These are phyloP conservation scores for Ictidomys tridecemlineatus DNA, from an alignment of 2,113 vertebrate species.

Conservation along the genomic window DNA sequence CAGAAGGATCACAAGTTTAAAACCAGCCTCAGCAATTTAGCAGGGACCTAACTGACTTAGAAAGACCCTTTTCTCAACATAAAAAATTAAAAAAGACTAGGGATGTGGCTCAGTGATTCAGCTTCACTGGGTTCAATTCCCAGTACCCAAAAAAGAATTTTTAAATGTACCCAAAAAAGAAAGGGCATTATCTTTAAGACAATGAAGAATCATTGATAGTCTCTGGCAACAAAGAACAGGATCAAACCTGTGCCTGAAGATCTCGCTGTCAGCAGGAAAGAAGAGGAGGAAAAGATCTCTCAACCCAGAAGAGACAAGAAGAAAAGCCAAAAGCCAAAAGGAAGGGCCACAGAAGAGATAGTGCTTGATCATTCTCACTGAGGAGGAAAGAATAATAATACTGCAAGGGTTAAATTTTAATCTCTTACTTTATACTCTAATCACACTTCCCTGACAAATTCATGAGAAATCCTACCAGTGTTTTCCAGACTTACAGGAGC, in stretches of 20 bases:
- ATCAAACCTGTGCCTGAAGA: not conserved
- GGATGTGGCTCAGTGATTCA: no score
- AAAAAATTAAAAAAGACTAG: no score
- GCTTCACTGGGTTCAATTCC: no score
- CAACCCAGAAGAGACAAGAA: not conserved
- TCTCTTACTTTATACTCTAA: not conserved
- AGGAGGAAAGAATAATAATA: not conserved
- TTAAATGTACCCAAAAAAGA: no score
- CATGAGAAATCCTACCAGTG: not conserved
- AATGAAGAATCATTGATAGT: not conserved
- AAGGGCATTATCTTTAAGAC: not conserved
- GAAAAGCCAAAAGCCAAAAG: not conserved
- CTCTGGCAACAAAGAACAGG: not conserved
- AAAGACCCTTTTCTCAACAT: no score
- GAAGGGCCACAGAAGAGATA: not conserved
- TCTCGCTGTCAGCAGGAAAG: not conserved
- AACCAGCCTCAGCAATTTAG: no score
- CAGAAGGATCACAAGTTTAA: no score
- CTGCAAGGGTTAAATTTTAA: not conserved
- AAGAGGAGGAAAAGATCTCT: not conserved
- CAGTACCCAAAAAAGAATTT: no score
- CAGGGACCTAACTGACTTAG: no score
- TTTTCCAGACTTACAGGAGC: not conserved
- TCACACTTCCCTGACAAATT: not conserved
- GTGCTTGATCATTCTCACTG: not conserved